phyloP scores from a whole-genome alignment of 2,888 invertebrate genomes.

The Halictus quadricinctus region DNA sequence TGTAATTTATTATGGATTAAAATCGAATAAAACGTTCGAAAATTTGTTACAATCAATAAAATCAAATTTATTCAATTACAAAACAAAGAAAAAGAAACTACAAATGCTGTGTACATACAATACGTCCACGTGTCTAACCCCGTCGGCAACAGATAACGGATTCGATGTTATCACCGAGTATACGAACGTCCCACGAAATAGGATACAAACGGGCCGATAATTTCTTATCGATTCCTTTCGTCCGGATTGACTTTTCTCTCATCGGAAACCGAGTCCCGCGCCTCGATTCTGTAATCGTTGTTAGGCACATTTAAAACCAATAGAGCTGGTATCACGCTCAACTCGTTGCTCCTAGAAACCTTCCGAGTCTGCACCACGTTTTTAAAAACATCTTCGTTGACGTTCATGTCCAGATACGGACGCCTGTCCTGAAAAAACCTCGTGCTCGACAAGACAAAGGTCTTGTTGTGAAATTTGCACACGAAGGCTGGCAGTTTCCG shows the following conservation, averaged over 20 bases:
- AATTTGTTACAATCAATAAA: not conserved
- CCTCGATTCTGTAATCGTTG: constrained; percentile 66
- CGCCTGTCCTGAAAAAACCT: constrained; percentile 72
- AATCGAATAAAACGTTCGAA: not conserved
- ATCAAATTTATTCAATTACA: constrained; percentile 1
- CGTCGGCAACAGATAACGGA: constrained; percentile 22
- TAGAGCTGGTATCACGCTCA: constrained; percentile 69
- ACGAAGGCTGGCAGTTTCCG: constrained; percentile 71
- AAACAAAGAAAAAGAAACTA: not conserved
- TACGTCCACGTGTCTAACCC: not conserved
- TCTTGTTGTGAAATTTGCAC: constrained; percentile 65
- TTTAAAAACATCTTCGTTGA: constrained; percentile 66
- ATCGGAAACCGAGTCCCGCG: not conserved
- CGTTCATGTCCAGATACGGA: constrained; percentile 63
- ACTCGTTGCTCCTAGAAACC: constrained; percentile 35
- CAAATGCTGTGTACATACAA: constrained; percentile 7
- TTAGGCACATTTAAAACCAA: constrained; percentile 69
- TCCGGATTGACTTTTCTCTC: not conserved
- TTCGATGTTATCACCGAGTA: constrained; percentile 31
- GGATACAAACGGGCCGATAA: not conserved
- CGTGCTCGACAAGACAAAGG: constrained; percentile 73
- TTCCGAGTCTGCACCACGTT: constrained; percentile 47
- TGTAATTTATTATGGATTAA: not conserved
- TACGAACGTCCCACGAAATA: constrained; percentile 19
- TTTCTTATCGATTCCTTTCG: constrained; percentile 18